phyloP scores from a whole-genome alignment of 2,888 invertebrate genomes.

The Agrochola macilenta region DNA sequence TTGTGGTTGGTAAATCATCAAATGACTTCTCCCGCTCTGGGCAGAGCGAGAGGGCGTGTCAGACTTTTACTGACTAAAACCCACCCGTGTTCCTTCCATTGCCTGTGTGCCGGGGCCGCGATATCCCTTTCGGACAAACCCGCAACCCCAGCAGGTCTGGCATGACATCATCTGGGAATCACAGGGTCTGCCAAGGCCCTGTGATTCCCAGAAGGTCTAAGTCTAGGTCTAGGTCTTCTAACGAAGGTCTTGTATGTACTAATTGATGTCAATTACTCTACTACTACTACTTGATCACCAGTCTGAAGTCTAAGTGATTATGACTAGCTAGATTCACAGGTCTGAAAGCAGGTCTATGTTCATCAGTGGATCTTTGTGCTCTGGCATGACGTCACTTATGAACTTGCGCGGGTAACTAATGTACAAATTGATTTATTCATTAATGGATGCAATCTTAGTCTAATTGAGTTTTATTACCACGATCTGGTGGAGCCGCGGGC shows the following conservation, averaged over 20 bases:
- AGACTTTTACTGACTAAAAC: no score
- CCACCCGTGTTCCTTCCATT: no score
- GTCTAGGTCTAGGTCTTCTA: no score
- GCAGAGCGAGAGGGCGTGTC: no score
- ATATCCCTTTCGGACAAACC: no score
- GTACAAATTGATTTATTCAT: constrained; percentile 29
- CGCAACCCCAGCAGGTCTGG: no score
- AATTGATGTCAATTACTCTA: not conserved
- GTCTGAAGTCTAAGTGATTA: not conserved
- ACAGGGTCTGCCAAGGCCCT: not conserved
- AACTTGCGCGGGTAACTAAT: constrained; percentile 1
- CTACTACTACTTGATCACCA: not conserved
- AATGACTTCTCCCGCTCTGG: no score
- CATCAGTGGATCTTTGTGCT: not conserved
- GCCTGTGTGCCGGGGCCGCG: no score
- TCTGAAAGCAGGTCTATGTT: not conserved
- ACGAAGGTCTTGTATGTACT: not conserved
- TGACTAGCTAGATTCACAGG: not conserved
- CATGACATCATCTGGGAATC: no score
- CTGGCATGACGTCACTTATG: not conserved
- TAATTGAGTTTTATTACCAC: constrained; percentile 32
- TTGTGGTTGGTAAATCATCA: no score
- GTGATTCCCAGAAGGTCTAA: not conserved
- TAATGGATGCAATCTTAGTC: constrained; percentile 24
- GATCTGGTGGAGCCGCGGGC: constrained; percentile 6